These are phyloP conservation scores for Scaptomyza polygonia DNA, from an alignment of 2,888 invertebrate species.

Conservation along the genomic window DNA sequence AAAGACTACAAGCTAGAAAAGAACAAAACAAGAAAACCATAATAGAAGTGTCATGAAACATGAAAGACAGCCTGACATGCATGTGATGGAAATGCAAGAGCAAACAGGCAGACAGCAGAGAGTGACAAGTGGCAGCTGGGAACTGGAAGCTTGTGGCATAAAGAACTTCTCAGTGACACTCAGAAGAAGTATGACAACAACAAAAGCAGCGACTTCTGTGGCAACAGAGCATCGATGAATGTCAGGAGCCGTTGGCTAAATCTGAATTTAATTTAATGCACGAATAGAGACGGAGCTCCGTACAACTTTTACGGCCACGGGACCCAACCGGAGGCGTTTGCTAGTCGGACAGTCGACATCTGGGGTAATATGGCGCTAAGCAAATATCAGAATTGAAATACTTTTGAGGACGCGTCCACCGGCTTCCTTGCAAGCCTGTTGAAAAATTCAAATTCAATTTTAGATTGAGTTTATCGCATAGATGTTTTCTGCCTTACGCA, in stretches of 20 bases:
- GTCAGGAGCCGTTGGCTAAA: conserved; percentile 64
- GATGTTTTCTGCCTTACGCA: conserved; percentile 62
- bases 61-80: conserved; percentile 58
- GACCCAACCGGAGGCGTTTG: conserved; percentile 6
- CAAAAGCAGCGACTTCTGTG: conserved; percentile 39
- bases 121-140: conserved; percentile 63
- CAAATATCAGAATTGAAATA: conserved; percentile 64
- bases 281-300: conserved; percentile 62
- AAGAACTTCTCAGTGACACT: conserved; percentile 45
- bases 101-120: conserved; percentile 12
- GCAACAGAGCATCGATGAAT: conserved; percentile 59
- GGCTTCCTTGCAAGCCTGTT: conserved; percentile 26
- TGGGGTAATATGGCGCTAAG: conserved; percentile 70
- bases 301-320: conserved; percentile 66
- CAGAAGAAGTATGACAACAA: conserved; percentile 62
- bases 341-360: conserved; percentile 49
- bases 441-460: conserved; percentile 80
- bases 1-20: conserved; percentile 10
- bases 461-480: conserved; percentile 75
- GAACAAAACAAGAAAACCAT: conserved; percentile 25
- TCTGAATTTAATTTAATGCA: conserved; percentile 80
- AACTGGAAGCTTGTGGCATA: conserved; percentile 7
- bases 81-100: conserved; percentile 57
- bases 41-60: conserved; percentile 55
- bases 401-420: conserved; percentile 30